These are phyloP conservation scores for Daktulosphaira vitifoliae DNA, from an alignment of 1,140 invertebrate genomes.

Conservation along the genomic window DNA sequence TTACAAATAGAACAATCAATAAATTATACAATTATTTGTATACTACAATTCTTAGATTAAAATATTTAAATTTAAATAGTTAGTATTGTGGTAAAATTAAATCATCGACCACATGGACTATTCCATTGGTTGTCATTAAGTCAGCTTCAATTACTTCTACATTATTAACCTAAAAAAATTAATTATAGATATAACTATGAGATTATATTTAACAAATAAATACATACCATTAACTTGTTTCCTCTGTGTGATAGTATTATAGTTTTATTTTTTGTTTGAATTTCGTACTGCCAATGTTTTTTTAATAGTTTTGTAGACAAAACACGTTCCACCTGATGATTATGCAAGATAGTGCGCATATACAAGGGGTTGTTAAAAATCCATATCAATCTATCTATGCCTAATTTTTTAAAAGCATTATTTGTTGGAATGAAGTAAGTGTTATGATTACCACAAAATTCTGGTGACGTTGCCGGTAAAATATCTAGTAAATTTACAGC, in stretches of 20 bases:
- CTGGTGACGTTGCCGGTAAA: background rate
- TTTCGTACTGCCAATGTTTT: background rate
- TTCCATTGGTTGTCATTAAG: conserved; percentile 50
- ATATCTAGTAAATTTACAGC: background rate
- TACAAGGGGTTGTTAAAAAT: background rate
- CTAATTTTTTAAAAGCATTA: conserved; percentile 4
- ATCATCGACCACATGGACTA: conserved; percentile 51
- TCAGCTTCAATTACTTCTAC: conserved; percentile 46
- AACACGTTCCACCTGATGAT: background rate
- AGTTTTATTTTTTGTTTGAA: background rate
- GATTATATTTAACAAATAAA: too few species aligned
- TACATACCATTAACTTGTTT: background rate
- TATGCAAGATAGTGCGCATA: background rate
- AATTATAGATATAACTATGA: too few species aligned
- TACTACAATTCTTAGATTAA: too few species aligned
- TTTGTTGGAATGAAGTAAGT: background rate
- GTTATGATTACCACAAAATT: background rate
- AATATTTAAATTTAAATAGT: too few species aligned
- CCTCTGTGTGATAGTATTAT: background rate
- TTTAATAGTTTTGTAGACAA: background rate
- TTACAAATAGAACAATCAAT: too few species aligned
- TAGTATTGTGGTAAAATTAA: conserved; percentile 41
- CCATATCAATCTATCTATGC: background rate
- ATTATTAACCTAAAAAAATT: conserved; percentile 43
- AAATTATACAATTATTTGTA: too few species aligned